Percentiles rank a stretch among this genome's conserved stretches.
Conservation (phyloP, 2,113 vertebrate genomes). For the Epinephelus lanceolatus region DNA sequence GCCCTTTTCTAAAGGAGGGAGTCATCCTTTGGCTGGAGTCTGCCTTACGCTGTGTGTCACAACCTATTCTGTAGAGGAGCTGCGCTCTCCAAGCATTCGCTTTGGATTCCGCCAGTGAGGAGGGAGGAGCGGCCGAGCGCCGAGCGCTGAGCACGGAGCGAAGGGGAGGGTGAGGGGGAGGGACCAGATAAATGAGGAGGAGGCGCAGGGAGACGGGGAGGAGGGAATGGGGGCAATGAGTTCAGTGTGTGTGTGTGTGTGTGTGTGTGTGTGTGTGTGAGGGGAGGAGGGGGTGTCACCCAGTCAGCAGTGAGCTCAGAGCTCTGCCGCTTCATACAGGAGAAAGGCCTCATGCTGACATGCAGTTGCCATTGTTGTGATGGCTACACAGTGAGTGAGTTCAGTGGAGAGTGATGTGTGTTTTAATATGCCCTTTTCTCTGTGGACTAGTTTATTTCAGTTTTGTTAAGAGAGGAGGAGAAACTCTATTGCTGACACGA, state of each 20-base stretch:
- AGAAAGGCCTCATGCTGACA: conserved; percentile 60
- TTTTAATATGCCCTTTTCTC: conserved; percentile 13
- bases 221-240: conserved; percentile 69
- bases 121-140: conserved; percentile 45
- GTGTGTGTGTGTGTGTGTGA: conserved; percentile 27
- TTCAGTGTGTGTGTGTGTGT: conserved; percentile 50
- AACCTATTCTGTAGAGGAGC: conserved; percentile 40
- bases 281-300: conserved; percentile 4
- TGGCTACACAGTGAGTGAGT: conserved; percentile 48
- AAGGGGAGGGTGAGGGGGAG: conserved; percentile 39
- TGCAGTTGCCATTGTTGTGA: conserved; percentile 60
- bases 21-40: conserved; percentile 27
- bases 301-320: conserved; percentile 50
- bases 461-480: neutral
- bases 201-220: conserved; percentile 9
- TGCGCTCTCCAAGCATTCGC: conserved; percentile 35
- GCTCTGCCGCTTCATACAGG: conserved; percentile 44
- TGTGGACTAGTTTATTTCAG: neutral
- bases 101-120: conserved; percentile 18
- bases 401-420: conserved; percentile 22
- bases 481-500: neutral
- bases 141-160: conserved; percentile 10
- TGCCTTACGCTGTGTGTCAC: conserved; percentile 38
- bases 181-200: conserved; percentile 40
- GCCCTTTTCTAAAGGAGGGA: neutral